Evolutionary conservation across 2,797 vertebrate genomes (phyloP).

Genomic region (Pampus argenteus): DNA sequence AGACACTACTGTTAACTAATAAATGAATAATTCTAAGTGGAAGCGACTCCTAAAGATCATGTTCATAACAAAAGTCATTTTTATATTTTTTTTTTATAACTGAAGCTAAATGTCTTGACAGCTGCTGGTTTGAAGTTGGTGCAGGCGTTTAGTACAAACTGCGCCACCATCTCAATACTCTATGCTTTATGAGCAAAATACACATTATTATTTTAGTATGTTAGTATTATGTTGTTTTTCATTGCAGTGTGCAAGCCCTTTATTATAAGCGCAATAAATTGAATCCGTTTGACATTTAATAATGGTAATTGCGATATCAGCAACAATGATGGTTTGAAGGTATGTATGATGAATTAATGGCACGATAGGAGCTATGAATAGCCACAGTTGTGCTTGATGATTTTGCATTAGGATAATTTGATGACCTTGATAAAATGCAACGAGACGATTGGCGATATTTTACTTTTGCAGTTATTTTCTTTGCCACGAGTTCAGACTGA

Average conservation of each 20-base stretch:
- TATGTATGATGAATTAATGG: slow-evolving; percentile 29
- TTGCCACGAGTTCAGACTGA: background rate
- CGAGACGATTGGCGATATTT: slow-evolving; percentile 8
- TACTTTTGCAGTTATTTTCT: background rate
- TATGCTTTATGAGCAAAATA: background rate
- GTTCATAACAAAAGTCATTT: too few relatives aligned
- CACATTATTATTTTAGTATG: background rate
- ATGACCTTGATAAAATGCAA: background rate
- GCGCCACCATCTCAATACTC: background rate
- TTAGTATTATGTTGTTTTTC: background rate
- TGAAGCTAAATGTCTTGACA: too few relatives aligned
- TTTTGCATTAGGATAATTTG: background rate
- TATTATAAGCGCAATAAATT: background rate
- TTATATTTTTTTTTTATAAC: too few relatives aligned
- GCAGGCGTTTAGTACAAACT: too few relatives aligned
- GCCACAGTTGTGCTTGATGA: background rate
- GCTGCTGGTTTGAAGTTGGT: too few relatives aligned
- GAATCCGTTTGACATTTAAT: slow-evolving; percentile 16
- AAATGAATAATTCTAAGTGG: too few relatives aligned
- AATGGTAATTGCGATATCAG: slow-evolving; percentile 13
- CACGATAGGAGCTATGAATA: slow-evolving; percentile 9
- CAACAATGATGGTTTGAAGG: background rate
- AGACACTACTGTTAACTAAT: background rate
- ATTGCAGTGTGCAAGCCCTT: background rate
- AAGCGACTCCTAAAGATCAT: too few relatives aligned